These are phyloP conservation scores for Scaptomyza montana DNA, from an alignment of 1,140 invertebrate species.

Conservation along the genomic window DNA sequence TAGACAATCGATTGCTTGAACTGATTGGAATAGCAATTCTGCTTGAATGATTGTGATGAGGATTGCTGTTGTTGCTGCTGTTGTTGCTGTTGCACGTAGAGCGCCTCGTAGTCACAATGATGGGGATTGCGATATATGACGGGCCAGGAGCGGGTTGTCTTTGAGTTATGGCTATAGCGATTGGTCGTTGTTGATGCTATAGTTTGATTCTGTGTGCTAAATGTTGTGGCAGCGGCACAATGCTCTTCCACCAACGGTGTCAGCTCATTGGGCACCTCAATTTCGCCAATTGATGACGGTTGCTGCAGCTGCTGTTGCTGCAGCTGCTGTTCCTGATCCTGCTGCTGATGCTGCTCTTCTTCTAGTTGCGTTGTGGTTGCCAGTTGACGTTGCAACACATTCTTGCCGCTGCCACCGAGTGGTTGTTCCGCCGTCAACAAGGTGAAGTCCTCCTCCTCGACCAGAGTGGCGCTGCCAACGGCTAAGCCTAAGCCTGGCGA, in stretches of 20 bases:
- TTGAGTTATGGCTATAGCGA: constrained; percentile 78
- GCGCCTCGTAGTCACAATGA: constrained; percentile 82
- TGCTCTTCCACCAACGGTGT: constrained; percentile 66
- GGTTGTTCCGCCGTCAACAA: constrained; percentile 53
- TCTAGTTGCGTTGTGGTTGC: constrained; percentile 64
- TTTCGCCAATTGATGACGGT: constrained; percentile 8
- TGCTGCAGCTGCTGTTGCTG: too few species aligned
- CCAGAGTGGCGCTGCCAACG: constrained; percentile 69
- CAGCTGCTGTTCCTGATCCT: constrained; percentile 32
- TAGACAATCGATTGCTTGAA: constrained; percentile 81
- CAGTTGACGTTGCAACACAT: constrained; percentile 70
- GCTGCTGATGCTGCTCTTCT: constrained; percentile 29
- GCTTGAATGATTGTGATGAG: constrained; percentile 65
- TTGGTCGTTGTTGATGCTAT: constrained; percentile 42
- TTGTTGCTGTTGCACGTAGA: constrained; percentile 74
- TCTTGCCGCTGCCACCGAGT: constrained; percentile 68
- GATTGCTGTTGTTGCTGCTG: constrained; percentile 30
- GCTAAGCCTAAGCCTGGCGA: constrained; percentile 70
- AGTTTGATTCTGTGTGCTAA: background rate
- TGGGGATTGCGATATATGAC: constrained; percentile 83
- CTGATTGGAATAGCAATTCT: constrained; percentile 82
- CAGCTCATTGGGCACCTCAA: constrained; percentile 66
- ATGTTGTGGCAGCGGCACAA: constrained; percentile 40
- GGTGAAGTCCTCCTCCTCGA: constrained; percentile 81
- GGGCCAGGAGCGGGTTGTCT: constrained; percentile 82